phyloP scores from a whole-genome alignment of 30 jellyfish, hydroid and myxozoan species.

The Aurelia sp. region DNA sequence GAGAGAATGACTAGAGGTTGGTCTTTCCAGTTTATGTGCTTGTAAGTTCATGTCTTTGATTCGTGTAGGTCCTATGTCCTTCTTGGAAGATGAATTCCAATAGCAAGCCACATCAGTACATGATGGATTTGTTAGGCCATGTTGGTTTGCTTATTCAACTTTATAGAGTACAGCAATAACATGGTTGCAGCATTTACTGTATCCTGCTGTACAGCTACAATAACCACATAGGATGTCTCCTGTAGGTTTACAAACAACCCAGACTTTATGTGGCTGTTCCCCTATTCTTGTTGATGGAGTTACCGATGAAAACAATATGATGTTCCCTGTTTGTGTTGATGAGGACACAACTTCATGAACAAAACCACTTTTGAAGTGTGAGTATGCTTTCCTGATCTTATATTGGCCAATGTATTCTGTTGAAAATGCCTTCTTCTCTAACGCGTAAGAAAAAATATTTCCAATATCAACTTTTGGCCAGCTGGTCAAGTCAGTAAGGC shows the following conservation, averaged over 20 bases:
- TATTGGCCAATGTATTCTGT: too few species aligned
- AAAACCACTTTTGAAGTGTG: too few species aligned
- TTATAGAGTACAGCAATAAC: slow-evolving; percentile 49
- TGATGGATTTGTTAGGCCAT: slow-evolving; percentile 28
- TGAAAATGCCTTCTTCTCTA: slow-evolving; percentile 44
- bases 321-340: too few species aligned
- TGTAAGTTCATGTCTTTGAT: too few species aligned
- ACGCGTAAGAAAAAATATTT: slow-evolving; percentile 50
- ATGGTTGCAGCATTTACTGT: slow-evolving; percentile 49
- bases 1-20: too few species aligned
- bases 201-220: slow-evolving; percentile 61
- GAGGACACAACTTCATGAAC: too few species aligned
- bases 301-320: slow-evolving; percentile 43
- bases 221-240: slow-evolving; percentile 28
- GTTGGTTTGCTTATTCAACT: slow-evolving; percentile 37
- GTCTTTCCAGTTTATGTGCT: too few species aligned
- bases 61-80: slow-evolving; percentile 39
- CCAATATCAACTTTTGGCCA: too few species aligned
- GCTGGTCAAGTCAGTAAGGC: slow-evolving; percentile 51
- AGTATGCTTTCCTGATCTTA: too few species aligned
- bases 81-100: slow-evolving; percentile 51
- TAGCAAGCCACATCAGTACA: slow-evolving; percentile 46
- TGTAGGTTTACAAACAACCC: slow-evolving; percentile 44
- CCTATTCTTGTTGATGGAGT: slow-evolving; percentile 53
- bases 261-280: slow-evolving; percentile 49